Conservation (phyloP, 2,113 vertebrate genomes). For the Eidolon helvum region DNA sequence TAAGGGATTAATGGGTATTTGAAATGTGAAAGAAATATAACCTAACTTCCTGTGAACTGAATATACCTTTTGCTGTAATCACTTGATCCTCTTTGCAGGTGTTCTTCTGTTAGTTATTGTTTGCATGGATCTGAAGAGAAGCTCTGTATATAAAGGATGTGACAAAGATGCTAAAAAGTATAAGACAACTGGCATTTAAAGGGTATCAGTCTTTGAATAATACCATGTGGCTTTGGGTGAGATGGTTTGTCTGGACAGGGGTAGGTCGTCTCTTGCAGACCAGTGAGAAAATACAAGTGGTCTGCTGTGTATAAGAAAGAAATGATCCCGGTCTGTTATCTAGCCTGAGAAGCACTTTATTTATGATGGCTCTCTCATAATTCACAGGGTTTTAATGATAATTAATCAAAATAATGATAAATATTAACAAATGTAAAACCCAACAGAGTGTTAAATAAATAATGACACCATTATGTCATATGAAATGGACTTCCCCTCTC, state of each 20-base stretch:
- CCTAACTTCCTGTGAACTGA: not conserved
- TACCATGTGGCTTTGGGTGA: not conserved
- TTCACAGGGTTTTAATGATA: not conserved
- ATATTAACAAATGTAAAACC: slow-evolving; percentile 25
- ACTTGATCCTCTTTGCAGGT: not conserved
- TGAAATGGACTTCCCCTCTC: slow-evolving; percentile 66
- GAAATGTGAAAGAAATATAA: not conserved
- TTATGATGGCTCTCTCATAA: not conserved
- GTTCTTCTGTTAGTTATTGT: not conserved
- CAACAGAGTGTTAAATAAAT: not conserved
- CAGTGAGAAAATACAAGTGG: not conserved
- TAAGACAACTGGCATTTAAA: no score
- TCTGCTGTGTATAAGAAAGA: not conserved
- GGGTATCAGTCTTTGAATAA: not conserved
- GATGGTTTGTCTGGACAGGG: not conserved
- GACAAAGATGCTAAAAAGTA: not conserved
- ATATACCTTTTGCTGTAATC: fast-evolving
- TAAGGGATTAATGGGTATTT: not conserved
- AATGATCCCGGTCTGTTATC: not conserved
- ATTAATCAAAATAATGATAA: slow-evolving; percentile 22
- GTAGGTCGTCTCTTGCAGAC: not conserved
- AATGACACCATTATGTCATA: not conserved
- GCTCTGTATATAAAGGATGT: not conserved
- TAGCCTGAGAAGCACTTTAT: not conserved
- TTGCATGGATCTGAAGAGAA: not conserved